Evolutionary conservation across 2,888 invertebrate genomes (phyloP).

Genomic region (Eurytoma adleriae): DNA sequence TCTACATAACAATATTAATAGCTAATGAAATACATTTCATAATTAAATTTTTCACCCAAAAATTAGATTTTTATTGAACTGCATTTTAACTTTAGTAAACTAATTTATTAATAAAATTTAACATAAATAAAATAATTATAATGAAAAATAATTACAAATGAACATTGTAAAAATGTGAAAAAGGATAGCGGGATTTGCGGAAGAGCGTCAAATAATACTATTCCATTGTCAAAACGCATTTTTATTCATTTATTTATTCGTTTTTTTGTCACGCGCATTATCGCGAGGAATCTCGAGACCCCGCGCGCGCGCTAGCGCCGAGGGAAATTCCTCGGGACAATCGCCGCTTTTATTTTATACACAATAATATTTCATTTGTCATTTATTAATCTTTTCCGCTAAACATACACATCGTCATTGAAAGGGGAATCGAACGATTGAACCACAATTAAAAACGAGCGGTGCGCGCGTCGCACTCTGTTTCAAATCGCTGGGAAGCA

Average conservation of each 20-base stretch:
- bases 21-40: too few relatives aligned
- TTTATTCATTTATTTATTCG: conserved; percentile 43
- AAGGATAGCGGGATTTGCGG: background rate
- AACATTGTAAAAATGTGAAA: too few relatives aligned
- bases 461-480: background rate
- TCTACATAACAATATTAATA: too few relatives aligned
- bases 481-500: conserved; percentile 40
- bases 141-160: too few relatives aligned
- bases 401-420: conserved; percentile 56
- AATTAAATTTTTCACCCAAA: too few relatives aligned
- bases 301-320: background rate
- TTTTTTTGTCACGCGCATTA: background rate
- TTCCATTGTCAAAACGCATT: conserved; percentile 40
- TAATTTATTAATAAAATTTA: too few relatives aligned
- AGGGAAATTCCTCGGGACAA: conserved; percentile 12
- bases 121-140: too few relatives aligned
- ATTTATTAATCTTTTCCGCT: conserved; percentile 25
- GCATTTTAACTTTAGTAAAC: too few relatives aligned
- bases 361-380: conserved; percentile 25
- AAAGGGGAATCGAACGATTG: conserved; percentile 55
- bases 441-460: conserved; percentile 49
- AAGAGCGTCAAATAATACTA: background rate
- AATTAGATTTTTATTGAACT: too few relatives aligned
- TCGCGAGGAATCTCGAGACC: conserved; percentile 10
- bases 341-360: conserved; percentile 30